Evolutionary conservation across 1,140 invertebrate species (phyloP), one percentile per base, ranked within the genome.

Genomic region (Drosophila kikkawai): DNA sequence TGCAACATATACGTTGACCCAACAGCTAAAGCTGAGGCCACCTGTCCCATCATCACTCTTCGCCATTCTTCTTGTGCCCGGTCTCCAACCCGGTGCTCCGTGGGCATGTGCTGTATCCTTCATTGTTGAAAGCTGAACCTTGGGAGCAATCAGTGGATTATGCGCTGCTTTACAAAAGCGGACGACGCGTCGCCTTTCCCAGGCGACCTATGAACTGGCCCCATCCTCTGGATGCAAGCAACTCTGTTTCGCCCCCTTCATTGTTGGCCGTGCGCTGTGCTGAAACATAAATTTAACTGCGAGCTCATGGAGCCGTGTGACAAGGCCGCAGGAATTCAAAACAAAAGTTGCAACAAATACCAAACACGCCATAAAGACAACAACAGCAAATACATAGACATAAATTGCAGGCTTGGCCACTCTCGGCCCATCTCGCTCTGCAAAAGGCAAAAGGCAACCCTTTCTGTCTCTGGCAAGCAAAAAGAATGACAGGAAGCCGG

Each of bases 401-500:
- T 90, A 84, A 84, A 88, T 84, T 90, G 78, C 81, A 68, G 61
- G 50, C 64, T 39, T 50, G 68, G 64, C 59, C 59, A 75, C 51
- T 56, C 44, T 48, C 26, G 34, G 32, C n/a, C 45, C 26, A 58
- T 61, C 42, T 37, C 58, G 41, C 56, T 44, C 39, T 39, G 22
- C 47, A 26, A 39, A 56, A 56, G 53, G 53, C 53, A 56, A 56
- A 39, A 56, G 45, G 48, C 53, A 56, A 56, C 50, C 37, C 53
- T 42, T 53, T 50, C 60, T 71, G 61, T 50, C 50, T 67, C 60
- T 86, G 63, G 74, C 66, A 70, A 68, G 81, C 64, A 76, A 90
- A 90, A 88, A 85, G 85, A 88, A 90, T 90, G 85, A 90, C 85
- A 90, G 85, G 85, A 90, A 90, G 90, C 85, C 86, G 85, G 85